These are phyloP conservation scores for Marasmarcha lunaedactyla DNA, from an alignment of 2,888 invertebrate genomes.

Conservation along the genomic window DNA sequence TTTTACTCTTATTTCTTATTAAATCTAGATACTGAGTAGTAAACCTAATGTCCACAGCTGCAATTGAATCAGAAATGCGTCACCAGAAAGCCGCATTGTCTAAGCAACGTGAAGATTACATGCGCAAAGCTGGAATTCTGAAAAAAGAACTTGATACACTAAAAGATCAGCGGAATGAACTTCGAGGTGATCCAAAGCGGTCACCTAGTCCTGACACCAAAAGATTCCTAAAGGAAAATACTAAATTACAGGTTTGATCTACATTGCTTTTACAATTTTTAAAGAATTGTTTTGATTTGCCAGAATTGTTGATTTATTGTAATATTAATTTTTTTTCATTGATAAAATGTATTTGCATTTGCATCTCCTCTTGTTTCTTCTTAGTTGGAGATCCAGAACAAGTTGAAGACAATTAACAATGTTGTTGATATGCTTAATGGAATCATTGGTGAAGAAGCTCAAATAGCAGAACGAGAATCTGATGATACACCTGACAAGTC, in stretches of 20 bases:
- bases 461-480: slow-evolving; percentile 17
- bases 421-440: slow-evolving; percentile 90
- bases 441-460: slow-evolving; percentile 81
- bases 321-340: not conserved
- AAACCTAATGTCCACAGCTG: slow-evolving; percentile 39
- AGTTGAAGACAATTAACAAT: slow-evolving; percentile 85
- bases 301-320: not conserved
- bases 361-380: slow-evolving; percentile 21
- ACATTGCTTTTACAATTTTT: slow-evolving; percentile 7
- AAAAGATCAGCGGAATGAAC: slow-evolving; percentile 82
- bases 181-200: slow-evolving; percentile 74
- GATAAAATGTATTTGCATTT: not conserved
- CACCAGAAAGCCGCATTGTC: slow-evolving; percentile 85
- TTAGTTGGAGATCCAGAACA: slow-evolving; percentile 82
- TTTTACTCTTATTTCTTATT: too few species aligned
- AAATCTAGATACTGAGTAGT: too few species aligned
- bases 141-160: slow-evolving; percentile 83
- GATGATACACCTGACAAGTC: slow-evolving; percentile 35
- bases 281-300: not conserved
- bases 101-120: slow-evolving; percentile 85
- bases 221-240: slow-evolving; percentile 84
- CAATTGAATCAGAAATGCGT: slow-evolving; percentile 84
- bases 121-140: slow-evolving; percentile 78
- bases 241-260: slow-evolving; percentile 81
- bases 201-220: slow-evolving; percentile 83